Evolutionary conservation across 2,113 vertebrate species (phyloP), one percentile per base, ranked within the genome.

Genomic region (Morone chrysops): DNA sequence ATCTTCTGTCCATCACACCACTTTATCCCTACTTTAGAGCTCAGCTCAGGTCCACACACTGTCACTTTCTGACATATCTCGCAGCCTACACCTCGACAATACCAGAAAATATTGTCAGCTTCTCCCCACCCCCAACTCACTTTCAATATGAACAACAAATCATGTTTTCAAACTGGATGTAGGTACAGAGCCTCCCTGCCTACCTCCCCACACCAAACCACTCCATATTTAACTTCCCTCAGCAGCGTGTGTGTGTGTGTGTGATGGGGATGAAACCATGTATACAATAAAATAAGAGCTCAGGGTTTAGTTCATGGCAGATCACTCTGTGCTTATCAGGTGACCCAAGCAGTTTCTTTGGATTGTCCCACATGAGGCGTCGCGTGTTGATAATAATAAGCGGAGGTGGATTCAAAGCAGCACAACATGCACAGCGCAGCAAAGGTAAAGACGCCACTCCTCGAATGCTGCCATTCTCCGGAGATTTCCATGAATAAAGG

Each of bases 1-100:
- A 94, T 94, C 93, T 93, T 93, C 92, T 95, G 94, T 95, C 94
- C 91, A 94, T 95, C 94, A 95, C 80, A 77, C 43, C 74, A 82
- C 86, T 91, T 94, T 91, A 93, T 94, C 92, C 93, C 88, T 90
- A 75, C 93, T 95, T 93, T 90, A 62, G 88, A 92, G 91, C 92
- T 81, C 89, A 85, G 92, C 92, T 93, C 90, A 82, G 87, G 92
- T 94, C 92, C 91, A 87, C 87, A 91, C 70, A 71, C 89, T 94
- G 93, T 94, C 94, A 95, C 92, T 91, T 91, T 83, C 84, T 95
- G 92, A 95, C 93, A 92, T 75, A 84, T 92, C 89, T 80, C 41
- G 60, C 90, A 89, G 90, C 89, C 90, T 87, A 85, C 89, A 93
- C 85, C 93, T 92, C 66, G 4, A 86, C 87, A 94, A 88, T 86